These are phyloP conservation scores for Prionailurus bengalensis DNA, from an alignment of 2,113 vertebrate genomes.

Conservation along the genomic window DNA sequence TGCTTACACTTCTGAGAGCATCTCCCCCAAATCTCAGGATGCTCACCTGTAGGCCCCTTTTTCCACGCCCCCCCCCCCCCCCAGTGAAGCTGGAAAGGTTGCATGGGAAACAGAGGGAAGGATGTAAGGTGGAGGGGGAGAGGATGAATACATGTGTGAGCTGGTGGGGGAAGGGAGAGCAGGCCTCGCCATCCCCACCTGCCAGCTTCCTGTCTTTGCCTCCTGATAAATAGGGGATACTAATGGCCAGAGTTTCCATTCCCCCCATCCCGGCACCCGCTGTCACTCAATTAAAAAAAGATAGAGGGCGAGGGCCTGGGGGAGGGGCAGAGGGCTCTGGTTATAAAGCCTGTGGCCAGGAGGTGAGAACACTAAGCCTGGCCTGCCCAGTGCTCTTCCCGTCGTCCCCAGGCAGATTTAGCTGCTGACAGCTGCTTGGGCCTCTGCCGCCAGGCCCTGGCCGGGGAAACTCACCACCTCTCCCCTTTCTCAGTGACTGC, in stretches of 20 bases:
- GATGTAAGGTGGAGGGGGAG: background rate
- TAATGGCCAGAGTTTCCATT: conserved; percentile 85
- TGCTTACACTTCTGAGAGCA: background rate
- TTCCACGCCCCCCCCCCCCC: no score
- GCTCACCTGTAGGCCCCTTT: background rate
- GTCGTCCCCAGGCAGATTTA: conserved; percentile 81
- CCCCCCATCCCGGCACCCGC: conserved; percentile 53
- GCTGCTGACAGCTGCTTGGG: conserved; percentile 87
- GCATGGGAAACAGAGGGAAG: background rate
- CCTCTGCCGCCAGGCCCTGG: conserved; percentile 65
- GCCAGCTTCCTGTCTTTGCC: conserved; percentile 85
- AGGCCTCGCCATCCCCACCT: conserved; percentile 56
- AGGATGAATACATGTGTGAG: background rate
- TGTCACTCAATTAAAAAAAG: conserved; percentile 86
- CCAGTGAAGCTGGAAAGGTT: background rate
- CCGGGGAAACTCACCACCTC: background rate
- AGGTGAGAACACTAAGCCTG: conserved; percentile 65
- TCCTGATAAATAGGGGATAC: conserved; percentile 81
- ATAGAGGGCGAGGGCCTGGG: conserved; percentile 68
- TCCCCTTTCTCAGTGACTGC: background rate
- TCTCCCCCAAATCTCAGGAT: background rate
- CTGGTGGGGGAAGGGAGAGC: background rate
- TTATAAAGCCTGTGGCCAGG: conserved; percentile 71
- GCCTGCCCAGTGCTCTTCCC: conserved; percentile 61
- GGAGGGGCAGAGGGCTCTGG: conserved; percentile 75